phyloP scores from a whole-genome alignment of 2,113 vertebrate genomes.

The Bothrops jararaca region DNA sequence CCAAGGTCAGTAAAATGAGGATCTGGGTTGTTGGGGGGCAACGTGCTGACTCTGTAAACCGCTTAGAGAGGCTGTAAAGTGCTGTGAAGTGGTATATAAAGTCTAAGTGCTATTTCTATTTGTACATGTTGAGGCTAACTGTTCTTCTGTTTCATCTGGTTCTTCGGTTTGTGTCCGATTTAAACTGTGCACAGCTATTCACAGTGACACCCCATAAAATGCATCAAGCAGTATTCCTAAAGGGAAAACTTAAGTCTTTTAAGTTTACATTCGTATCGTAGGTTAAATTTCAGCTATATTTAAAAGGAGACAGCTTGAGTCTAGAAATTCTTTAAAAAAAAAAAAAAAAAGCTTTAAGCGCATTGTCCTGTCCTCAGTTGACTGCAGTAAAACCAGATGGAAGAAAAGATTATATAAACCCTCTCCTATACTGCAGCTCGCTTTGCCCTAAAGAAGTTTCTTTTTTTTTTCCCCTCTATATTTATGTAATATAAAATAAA shows the following conservation, averaged over 20 bases:
- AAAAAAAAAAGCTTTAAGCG: not conserved
- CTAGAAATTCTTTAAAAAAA: not conserved
- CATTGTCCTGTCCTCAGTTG: not conserved
- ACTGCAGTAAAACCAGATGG: not conserved
- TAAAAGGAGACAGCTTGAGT: not conserved
- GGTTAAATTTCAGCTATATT: not conserved
- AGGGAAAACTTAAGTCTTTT: not conserved
- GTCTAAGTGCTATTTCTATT: not conserved
- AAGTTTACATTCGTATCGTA: not conserved
- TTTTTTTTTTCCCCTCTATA: rapidly evolving
- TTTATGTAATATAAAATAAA: not conserved
- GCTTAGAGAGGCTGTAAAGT: not conserved
- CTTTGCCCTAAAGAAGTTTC: not conserved
- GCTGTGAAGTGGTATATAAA: not conserved
- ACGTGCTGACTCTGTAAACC: not conserved
- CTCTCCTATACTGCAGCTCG: not conserved
- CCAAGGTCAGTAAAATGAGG: not conserved
- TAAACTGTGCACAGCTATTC: not conserved
- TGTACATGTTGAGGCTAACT: not conserved
- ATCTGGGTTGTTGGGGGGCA: not conserved
- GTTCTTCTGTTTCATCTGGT: not conserved
- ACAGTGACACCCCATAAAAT: not conserved
- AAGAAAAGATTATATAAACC: not conserved
- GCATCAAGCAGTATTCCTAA: not conserved
- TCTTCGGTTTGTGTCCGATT: not conserved